phyloP scores from a whole-genome alignment of 2,113 vertebrate species.

The Prunella himalayana region DNA sequence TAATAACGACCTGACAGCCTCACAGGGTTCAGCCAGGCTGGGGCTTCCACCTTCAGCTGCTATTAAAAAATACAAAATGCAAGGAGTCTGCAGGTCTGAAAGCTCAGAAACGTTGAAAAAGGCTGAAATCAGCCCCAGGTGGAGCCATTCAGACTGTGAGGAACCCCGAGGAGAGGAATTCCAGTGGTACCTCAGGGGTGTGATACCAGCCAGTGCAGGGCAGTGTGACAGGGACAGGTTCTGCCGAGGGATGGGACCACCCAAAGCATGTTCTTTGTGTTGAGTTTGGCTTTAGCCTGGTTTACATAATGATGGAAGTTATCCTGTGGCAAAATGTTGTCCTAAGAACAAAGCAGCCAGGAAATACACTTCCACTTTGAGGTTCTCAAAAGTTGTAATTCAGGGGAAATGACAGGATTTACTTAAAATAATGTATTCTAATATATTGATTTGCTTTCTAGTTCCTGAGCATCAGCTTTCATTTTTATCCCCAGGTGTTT shows the following conservation, averaged over 20 bases:
- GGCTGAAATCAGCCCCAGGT: too few relatives aligned
- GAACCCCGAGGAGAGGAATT: neutral
- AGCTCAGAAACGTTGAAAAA: neutral
- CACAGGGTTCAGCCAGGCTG: too few relatives aligned
- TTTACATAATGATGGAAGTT: neutral
- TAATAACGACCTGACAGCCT: accelerated
- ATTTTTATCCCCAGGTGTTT: neutral
- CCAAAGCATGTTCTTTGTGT: neutral
- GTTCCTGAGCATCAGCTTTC: neutral
- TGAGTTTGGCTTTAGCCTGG: neutral
- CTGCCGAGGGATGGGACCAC: neutral
- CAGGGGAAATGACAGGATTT: neutral
- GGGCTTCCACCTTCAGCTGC: neutral
- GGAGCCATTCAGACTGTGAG: neutral
- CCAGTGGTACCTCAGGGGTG: accelerated
- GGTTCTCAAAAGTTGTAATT: neutral
- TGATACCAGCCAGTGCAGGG: accelerated
- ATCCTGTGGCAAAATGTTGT: neutral
- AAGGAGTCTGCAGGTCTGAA: neutral
- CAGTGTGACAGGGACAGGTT: neutral
- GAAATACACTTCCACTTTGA: neutral
- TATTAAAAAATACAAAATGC: neutral
- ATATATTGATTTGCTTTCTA: neutral
- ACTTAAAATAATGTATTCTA: neutral
- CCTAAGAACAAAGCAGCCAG: neutral